Evolutionary conservation across 2,113 vertebrate species (phyloP).

Genomic region (Eublepharis macularius): DNA sequence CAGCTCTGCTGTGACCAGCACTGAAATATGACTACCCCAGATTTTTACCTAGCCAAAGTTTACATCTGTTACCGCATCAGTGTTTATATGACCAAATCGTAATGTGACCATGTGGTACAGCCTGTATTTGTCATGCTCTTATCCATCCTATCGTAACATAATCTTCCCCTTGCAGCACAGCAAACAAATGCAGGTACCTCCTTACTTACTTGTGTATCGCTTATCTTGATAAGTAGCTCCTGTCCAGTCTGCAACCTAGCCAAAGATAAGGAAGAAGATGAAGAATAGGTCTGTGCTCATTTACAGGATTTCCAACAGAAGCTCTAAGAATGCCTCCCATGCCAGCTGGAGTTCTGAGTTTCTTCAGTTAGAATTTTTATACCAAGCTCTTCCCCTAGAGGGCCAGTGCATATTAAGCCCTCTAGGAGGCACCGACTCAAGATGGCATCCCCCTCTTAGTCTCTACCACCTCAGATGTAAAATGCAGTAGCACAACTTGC

Average conservation of each 20-base stretch:
- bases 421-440: neutral
- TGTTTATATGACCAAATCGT: neutral
- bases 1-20: neutral
- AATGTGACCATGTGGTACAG: neutral
- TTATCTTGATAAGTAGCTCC: conserved; percentile 98
- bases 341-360: neutral
- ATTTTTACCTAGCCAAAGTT: neutral
- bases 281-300: neutral
- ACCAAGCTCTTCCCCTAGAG: neutral
- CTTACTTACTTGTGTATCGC: conserved; percentile 93
- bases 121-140: neutral
- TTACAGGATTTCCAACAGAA: fast-evolving
- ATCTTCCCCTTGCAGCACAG: neutral
- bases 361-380: neutral
- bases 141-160: neutral
- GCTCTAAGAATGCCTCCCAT: neutral
- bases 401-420: too few relatives aligned
- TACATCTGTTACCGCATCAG: neutral
- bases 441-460: neutral
- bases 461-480: neutral
- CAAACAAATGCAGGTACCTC: neutral
- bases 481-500: neutral
- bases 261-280: conserved; percentile 15
- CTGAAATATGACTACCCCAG: neutral
- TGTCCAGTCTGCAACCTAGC: conserved; percentile 96